phyloP scores from a whole-genome alignment of 1,140 invertebrate species.

The Lepidurus couesii region DNA sequence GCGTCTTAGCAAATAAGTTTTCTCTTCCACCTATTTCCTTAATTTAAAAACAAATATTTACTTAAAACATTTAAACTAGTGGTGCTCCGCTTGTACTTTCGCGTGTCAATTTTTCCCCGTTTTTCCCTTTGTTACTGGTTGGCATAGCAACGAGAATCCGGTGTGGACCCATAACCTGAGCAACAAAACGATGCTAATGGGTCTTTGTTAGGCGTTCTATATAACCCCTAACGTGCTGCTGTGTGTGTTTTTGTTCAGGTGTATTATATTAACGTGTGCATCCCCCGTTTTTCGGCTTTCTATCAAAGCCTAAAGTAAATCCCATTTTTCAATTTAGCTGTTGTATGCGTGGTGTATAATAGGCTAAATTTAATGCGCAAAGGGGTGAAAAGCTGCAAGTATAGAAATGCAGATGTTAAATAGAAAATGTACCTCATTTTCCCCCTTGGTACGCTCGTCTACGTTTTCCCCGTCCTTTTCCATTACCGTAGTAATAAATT shows the following conservation, averaged over 20 bases:
- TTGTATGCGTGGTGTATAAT: too few relatives aligned
- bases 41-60: too few relatives aligned
- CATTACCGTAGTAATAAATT: neutral
- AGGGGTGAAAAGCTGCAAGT: neutral
- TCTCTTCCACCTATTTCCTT: too few relatives aligned
- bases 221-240: neutral
- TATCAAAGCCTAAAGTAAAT: neutral
- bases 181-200: slow-evolving; percentile 22
- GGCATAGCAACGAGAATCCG: neutral
- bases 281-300: neutral
- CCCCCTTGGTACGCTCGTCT: neutral
- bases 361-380: too few relatives aligned
- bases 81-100: neutral
- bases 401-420: neutral
- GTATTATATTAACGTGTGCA: neutral
- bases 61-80: too few relatives aligned
- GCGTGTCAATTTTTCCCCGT: neutral
- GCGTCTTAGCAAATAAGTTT: too few relatives aligned
- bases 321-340: too few relatives aligned
- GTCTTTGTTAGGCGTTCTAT: neutral
- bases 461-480: neutral
- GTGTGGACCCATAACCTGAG: slow-evolving; percentile 11
- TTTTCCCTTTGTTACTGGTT: neutral
- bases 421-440: neutral
- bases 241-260: neutral